A percentile compares a stretch with the other conserved stretches of the same genome.
phyloP scores from a whole-genome alignment of 2,888 invertebrate genomes.

The Barypeithes pellucidus region DNA sequence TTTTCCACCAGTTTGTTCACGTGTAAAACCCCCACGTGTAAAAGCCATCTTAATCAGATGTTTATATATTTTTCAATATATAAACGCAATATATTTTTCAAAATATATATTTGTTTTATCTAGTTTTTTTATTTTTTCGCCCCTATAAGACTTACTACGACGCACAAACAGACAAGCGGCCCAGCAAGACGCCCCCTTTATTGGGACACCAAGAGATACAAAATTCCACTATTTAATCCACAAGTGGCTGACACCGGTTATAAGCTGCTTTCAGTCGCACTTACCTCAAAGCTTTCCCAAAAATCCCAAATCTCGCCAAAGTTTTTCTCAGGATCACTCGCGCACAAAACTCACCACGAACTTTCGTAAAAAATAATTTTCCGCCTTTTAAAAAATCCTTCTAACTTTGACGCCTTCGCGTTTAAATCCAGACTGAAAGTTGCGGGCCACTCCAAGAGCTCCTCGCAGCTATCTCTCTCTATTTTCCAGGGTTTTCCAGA shows the following conservation, averaged over 20 bases:
- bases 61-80: too few relatives aligned
- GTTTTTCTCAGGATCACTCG: conserved; percentile 15
- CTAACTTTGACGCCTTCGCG: conserved; percentile 33
- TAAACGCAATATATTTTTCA: not conserved
- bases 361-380: conserved; percentile 28
- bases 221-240: conserved; percentile 18
- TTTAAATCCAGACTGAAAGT: conserved; percentile 49
- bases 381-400: conserved; percentile 1
- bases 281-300: not conserved
- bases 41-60: too few relatives aligned
- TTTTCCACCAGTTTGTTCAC: too few relatives aligned
- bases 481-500: conserved; percentile 4
- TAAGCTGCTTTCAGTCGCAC: not conserved
- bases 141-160: too few relatives aligned
- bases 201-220: not conserved
- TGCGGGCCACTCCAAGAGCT: conserved; percentile 38
- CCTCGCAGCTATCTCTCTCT: conserved; percentile 27
- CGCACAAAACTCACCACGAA: conserved; percentile 16
- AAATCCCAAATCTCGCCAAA: not conserved
- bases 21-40: too few relatives aligned
- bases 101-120: too few relatives aligned
- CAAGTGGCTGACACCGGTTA: conserved; percentile 39
- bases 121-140: too few relatives aligned
- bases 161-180: too few relatives aligned
- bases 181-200: not conserved